Percentiles rank a stretch among this genome's conserved stretches.
phyloP scores from a whole-genome alignment of 2,113 vertebrate genomes.

The Prietella phreatophila region DNA sequence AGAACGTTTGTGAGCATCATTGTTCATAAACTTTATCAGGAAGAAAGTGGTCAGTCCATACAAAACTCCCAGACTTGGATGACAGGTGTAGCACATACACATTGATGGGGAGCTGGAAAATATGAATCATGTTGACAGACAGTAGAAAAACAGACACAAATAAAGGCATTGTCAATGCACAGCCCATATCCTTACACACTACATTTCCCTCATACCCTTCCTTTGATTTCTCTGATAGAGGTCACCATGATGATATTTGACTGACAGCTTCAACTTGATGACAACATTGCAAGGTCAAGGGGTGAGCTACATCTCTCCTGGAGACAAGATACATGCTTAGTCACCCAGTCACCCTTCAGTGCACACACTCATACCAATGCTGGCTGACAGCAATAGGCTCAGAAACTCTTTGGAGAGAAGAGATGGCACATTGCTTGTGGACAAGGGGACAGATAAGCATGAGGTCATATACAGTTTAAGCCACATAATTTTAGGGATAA shows the following conservation, averaged over 20 bases:
- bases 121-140: conserved; percentile 1
- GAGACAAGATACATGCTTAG: conserved; percentile 29
- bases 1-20: conserved; percentile 19
- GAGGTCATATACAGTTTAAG: background rate
- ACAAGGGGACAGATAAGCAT: background rate
- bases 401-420: conserved; percentile 1
- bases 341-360: conserved; percentile 28
- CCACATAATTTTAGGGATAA: background rate
- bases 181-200: background rate
- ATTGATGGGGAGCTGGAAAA: background rate
- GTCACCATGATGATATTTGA: conserved; percentile 42
- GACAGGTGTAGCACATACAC: background rate
- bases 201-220: background rate
- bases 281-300: conserved; percentile 38
- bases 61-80: background rate
- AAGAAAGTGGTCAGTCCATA: conserved; percentile 3
- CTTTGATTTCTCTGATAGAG: conserved; percentile 35
- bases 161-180: background rate
- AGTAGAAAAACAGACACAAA: conserved; percentile 18
- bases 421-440: conserved; percentile 17
- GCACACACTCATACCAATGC: background rate
- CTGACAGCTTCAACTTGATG: conserved; percentile 24
- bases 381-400: conserved; percentile 5
- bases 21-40: background rate
- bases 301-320: conserved; percentile 19